These are phyloP conservation scores for Luperina testacea DNA, from an alignment of 2,888 invertebrate genomes.

Conservation along the genomic window DNA sequence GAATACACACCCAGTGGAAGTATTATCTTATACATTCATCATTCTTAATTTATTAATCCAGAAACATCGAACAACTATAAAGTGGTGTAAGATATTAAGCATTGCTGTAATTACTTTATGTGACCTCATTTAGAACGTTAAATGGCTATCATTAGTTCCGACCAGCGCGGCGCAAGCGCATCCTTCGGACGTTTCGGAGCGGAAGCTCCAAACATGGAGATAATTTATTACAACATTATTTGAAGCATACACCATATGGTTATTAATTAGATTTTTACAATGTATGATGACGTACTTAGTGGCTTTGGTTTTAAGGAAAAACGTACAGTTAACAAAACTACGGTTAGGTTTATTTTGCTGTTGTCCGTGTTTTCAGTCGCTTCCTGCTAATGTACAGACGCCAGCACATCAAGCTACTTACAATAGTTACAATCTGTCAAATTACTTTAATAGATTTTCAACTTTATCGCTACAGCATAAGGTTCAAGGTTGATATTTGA, in stretches of 20 bases:
- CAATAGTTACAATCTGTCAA: too few species aligned
- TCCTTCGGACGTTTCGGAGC: slow-evolving; percentile 57
- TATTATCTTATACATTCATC: background rate
- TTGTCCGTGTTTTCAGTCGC: background rate
- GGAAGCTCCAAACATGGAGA: slow-evolving; percentile 46
- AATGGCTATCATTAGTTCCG: slow-evolving; percentile 53
- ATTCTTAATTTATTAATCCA: background rate
- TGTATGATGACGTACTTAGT: background rate
- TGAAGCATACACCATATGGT: background rate
- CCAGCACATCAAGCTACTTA: too few species aligned
- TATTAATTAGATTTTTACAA: slow-evolving; percentile 16
- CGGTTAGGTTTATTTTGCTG: background rate
- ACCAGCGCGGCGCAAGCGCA: slow-evolving; percentile 46
- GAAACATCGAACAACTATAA: background rate
- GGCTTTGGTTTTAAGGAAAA: background rate
- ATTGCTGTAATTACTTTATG: slow-evolving; percentile 31
- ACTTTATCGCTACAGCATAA: too few species aligned
- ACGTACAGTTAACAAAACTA: background rate
- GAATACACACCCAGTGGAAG: background rate
- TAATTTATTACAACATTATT: slow-evolving; percentile 49
- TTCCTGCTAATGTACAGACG: background rate
- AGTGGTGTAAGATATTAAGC: background rate
- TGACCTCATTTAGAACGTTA: slow-evolving; percentile 59
- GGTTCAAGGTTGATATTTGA: too few species aligned
- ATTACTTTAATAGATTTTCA: too few species aligned